Conservation (phyloP, 1,140 invertebrate species). For the Popillia japonica region DNA sequence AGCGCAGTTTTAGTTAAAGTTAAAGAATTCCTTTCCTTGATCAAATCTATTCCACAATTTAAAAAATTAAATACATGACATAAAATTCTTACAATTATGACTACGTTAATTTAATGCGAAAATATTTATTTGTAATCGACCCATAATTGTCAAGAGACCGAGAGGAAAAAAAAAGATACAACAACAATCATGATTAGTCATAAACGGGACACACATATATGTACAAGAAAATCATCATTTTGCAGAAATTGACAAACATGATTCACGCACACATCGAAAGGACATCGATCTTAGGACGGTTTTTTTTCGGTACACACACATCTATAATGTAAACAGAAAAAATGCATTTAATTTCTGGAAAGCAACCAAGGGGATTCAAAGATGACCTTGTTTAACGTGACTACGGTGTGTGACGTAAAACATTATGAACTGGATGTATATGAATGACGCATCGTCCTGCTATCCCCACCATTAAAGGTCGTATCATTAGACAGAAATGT, state of each 20-base stretch:
- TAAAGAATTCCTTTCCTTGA: no score
- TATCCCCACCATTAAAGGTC: slow-evolving; percentile 32
- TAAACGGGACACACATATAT: background rate
- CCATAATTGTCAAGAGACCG: background rate
- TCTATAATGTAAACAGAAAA: background rate
- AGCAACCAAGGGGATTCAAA: background rate
- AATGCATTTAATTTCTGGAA: slow-evolving; percentile 24
- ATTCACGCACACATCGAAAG: background rate
- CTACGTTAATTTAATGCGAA: no score
- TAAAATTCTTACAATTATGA: no score
- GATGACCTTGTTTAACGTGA: slow-evolving; percentile 12
- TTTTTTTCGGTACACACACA: no score
- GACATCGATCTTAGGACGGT: no score
- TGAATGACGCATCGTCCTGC: slow-evolving; percentile 34
- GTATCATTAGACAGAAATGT: slow-evolving; percentile 34
- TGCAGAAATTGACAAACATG: background rate
- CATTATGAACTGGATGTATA: no score
- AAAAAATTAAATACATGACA: no score
- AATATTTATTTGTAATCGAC: background rate
- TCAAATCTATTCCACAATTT: no score
- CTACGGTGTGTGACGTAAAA: slow-evolving; percentile 3
- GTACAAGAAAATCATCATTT: background rate
- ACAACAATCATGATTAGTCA: background rate
- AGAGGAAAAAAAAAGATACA: background rate
- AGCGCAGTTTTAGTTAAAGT: no score